Evolutionary conservation across 2,113 vertebrate species (phyloP), one percentile per base, ranked within the genome.

Genomic region (Proterorhinus semilunaris): DNA sequence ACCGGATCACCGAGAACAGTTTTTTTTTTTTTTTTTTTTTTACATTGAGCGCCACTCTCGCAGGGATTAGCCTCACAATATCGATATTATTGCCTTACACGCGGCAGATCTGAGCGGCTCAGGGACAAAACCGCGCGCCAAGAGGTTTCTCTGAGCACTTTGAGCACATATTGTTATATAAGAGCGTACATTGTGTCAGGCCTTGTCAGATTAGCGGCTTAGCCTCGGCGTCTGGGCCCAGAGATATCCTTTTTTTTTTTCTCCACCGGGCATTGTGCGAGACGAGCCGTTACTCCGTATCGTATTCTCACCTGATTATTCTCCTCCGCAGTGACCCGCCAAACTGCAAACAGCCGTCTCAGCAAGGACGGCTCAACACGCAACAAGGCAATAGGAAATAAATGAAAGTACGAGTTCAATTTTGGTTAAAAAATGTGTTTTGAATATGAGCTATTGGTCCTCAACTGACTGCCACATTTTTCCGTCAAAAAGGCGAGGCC

Each of bases 251-350:
- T 36, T 36, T 36, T 36, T 36, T 8, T 66, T 63, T 49, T 4
- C 59, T 63, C 13, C 62, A 12, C 10, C 7, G 21, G 17, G 12
- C 5, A 17, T 51, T 52, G 51, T 46, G 48, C 46, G 11, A 11
- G 9, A 8, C 53, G 1, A n/a, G 1, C 15, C 5, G 46, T 46
- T 46, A 2, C 52, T 17, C 47, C 10, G 16, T 27, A 6, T 10
- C 13, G 44, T 44, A 62, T 70, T 69, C 57, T 69, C 51, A 75
- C 45, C 54, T 66, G 15, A 65, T 64, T 65, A 62, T 68, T 62
- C 42, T 5, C 53, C 17, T 62, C 43, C 71, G 50, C 65, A 45
- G 8, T 72, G 58, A 73, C 58, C 63, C 0, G 5, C 50, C 3
- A 1, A 11, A 59, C 21, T 36, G 42, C 1, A 44, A 65, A 65